Evolutionary conservation across 1,140 invertebrate species (phyloP), one percentile per base, ranked within the genome.

Genomic region (Oncopodura yosiiana): DNA sequence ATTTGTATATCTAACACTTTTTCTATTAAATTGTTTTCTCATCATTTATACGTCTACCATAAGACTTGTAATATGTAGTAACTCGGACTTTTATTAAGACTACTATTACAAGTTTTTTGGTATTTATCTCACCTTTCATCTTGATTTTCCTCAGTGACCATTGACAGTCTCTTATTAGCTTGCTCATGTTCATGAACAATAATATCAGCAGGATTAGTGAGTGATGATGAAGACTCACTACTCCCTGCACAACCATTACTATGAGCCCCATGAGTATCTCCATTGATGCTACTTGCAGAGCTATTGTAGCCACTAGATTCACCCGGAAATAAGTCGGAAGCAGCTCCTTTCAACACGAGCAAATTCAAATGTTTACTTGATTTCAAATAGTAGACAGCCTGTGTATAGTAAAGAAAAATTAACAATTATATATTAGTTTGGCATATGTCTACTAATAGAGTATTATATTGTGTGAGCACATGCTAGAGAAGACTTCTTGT

Each of bases 261-360:
- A 23, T 24, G 34, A 18, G 49, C 42, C 3, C 29, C 41, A 21
- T 54, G 52, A 12, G 45, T 46, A 64, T 84, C 83, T 0, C 81
- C 83, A 6, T 81, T 83, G 1, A 83, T 78, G 18, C 80, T 83
- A 58, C 82, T 85, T 12, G 83, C 82, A 0, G 83, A 86, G 65
- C 81, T 84, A 62, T 86, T 85, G 68, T 86, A 86, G 4, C 83
- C 83, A 53, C 81, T 83, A 30, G 82, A 85, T 69, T 86, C 83
- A 18, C 81, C 81, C 2, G 83, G 83, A 61, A 86, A 82, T 23
- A 86, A 73, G 66, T 87, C 83, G 0, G 78, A 75, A 46, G 82
- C 86, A 3, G 79, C 81, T 8, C 81, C 81, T 64, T 84, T 83
- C 27, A 81, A 73, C 14, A 89, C 75, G 14, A 82, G 66, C 56